phyloP scores from a whole-genome alignment of 2,888 invertebrate species.

The Neoaliturus tenellus region DNA sequence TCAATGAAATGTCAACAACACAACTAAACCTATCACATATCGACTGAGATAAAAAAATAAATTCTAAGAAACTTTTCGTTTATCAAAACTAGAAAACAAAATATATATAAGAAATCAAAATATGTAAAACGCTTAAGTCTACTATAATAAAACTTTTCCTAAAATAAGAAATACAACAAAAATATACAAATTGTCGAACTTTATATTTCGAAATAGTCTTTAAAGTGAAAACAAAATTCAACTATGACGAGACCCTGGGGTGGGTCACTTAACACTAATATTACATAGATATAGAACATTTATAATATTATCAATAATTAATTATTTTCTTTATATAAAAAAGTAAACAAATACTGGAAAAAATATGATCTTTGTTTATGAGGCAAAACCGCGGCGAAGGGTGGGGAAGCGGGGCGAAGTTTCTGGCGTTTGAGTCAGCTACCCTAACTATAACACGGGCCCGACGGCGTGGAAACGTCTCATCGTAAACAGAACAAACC shows the following conservation, averaged over 20 bases:
- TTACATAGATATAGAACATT: slow-evolving; percentile 62
- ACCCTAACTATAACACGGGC: not conserved
- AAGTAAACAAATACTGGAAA: slow-evolving; percentile 66
- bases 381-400: slow-evolving; percentile 40
- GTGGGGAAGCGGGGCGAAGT: slow-evolving; percentile 39
- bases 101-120: slow-evolving; percentile 51
- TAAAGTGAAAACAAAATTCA: slow-evolving; percentile 64
- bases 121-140: slow-evolving; percentile 47
- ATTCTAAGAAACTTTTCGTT: slow-evolving; percentile 51
- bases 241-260: slow-evolving; percentile 62
- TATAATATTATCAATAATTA: slow-evolving; percentile 64
- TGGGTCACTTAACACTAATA: slow-evolving; percentile 64
- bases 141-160: slow-evolving; percentile 60
- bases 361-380: slow-evolving; percentile 63
- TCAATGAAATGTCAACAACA: slow-evolving; percentile 62
- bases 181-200: slow-evolving; percentile 60
- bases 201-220: slow-evolving; percentile 60
- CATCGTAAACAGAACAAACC: not conserved
- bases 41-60: slow-evolving; percentile 51
- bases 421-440: slow-evolving; percentile 14
- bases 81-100: slow-evolving; percentile 53
- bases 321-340: slow-evolving; percentile 64
- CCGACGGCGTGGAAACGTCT: not conserved
- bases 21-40: slow-evolving; percentile 59
- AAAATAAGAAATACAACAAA: slow-evolving; percentile 60